These are phyloP conservation scores for Brienomyrus longianalis DNA, from an alignment of 2,113 vertebrate genomes.

Conservation along the genomic window DNA sequence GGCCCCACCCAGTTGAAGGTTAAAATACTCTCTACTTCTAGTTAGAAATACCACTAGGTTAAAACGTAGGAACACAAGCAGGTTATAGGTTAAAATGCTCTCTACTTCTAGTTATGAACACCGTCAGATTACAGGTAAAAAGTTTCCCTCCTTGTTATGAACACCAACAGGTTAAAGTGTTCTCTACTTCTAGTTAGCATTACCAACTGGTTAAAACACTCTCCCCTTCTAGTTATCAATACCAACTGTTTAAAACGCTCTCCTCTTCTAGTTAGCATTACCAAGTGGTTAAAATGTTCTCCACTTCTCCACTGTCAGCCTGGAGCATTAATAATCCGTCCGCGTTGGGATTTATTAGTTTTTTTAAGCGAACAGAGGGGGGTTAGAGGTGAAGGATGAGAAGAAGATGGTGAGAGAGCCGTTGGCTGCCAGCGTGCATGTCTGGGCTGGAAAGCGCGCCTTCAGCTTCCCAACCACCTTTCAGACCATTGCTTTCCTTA, in stretches of 20 bases:
- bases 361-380: slow-evolving; percentile 57
- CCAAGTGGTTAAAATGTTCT: slow-evolving; percentile 24
- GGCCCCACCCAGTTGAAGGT: not conserved
- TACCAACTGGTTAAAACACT: too few relatives aligned
- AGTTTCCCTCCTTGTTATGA: not conserved
- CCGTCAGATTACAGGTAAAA: not conserved
- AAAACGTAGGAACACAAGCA: not conserved
- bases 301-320: slow-evolving; percentile 53
- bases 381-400: slow-evolving; percentile 18
- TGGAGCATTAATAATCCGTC: slow-evolving; percentile 65
- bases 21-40: too few relatives aligned
- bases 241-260: not conserved
- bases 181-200: not conserved
- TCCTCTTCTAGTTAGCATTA: not conserved
- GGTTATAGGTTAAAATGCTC: too few relatives aligned
- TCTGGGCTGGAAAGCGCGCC: slow-evolving; percentile 44
- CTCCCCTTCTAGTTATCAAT: not conserved
- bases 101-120: not conserved
- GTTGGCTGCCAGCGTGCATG: slow-evolving; percentile 62
- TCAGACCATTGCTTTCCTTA: not conserved
- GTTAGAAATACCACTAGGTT: too few relatives aligned
- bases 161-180: too few relatives aligned
- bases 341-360: slow-evolving; percentile 73
- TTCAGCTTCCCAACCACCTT: not conserved
- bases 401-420: slow-evolving; percentile 14